These are phyloP conservation scores for Sminthurides aquaticus DNA, from an alignment of 2,888 invertebrate genomes.

Conservation along the genomic window DNA sequence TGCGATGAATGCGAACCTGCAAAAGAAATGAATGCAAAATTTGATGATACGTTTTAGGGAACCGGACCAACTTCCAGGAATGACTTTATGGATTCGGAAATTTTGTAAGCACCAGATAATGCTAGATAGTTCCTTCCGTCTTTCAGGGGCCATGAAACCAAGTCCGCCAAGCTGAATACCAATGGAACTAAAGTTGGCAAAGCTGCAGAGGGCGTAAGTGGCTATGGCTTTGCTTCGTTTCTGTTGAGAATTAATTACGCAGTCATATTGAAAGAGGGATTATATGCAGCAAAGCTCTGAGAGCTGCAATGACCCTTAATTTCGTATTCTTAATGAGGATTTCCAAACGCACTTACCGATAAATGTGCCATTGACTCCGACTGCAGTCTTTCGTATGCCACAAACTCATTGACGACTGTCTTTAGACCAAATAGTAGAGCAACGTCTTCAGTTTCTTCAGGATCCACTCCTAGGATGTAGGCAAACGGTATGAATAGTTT, in stretches of 20 bases:
- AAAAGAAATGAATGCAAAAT: not conserved
- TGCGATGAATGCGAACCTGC: constrained; percentile 62
- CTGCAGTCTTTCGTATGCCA: constrained; percentile 69
- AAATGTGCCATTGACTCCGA: constrained; percentile 47
- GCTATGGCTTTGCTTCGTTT: constrained; percentile 70
- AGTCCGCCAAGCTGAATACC: constrained; percentile 63
- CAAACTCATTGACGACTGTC: constrained; percentile 85
- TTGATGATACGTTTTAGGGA: not conserved
- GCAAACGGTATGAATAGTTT: constrained; percentile 86
- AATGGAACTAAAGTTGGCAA: constrained; percentile 79
- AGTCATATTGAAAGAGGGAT: not conserved
- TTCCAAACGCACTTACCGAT: no score
- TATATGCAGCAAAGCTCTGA: not conserved
- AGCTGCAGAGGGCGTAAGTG: constrained; percentile 85
- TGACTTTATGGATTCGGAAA: no score
- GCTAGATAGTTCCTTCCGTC: constrained; percentile 44
- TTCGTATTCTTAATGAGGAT: not conserved
- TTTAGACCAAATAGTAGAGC: constrained; percentile 81
- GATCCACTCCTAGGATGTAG: constrained; percentile 67
- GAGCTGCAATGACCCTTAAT: not conserved
- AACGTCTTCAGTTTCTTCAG: constrained; percentile 63
- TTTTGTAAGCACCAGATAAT: not conserved
- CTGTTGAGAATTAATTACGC: no score
- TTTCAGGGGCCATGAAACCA: constrained; percentile 66
- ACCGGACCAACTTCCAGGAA: no score